These are phyloP conservation scores for Eulithis testata DNA, from an alignment of 2,888 invertebrate genomes.

Conservation along the genomic window DNA sequence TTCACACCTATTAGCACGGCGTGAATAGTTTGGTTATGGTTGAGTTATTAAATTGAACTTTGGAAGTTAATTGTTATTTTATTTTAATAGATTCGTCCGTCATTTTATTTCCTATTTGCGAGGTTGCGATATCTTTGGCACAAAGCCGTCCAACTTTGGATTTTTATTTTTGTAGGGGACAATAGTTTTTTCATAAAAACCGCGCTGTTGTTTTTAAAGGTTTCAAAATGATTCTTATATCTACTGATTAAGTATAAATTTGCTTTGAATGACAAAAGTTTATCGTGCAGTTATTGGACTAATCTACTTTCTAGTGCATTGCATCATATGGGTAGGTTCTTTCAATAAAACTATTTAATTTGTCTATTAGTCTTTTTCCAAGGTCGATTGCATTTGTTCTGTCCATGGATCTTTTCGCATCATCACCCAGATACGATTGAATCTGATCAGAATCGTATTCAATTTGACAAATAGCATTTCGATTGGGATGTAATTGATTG, in stretches of 20 bases:
- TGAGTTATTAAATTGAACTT: conserved; percentile 26
- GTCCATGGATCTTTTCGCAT: conserved; percentile 36
- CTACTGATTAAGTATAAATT: too few relatives aligned
- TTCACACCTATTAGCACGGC: conserved; percentile 25
- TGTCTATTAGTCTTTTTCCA: conserved; percentile 27
- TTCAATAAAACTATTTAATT: conserved; percentile 17
- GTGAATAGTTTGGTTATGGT: conserved; percentile 26
- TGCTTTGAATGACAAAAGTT: too few relatives aligned
- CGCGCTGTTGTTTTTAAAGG: too few relatives aligned
- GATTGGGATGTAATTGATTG: conserved; percentile 56
- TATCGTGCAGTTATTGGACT: too few relatives aligned
- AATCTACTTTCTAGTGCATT: neutral
- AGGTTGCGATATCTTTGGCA: too few relatives aligned
- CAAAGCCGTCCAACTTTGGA: too few relatives aligned
- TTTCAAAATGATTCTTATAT: too few relatives aligned
- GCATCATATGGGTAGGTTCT: conserved; percentile 8
- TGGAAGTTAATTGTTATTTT: neutral
- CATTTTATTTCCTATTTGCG: too few relatives aligned
- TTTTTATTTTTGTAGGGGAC: too few relatives aligned
- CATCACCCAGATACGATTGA: conserved; percentile 41
- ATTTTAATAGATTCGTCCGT: conserved; percentile 8
- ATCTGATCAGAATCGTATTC: conserved; percentile 52
- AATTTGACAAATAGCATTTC: conserved; percentile 55
- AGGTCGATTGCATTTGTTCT: conserved; percentile 36
- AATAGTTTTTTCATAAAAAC: too few relatives aligned